Evolutionary conservation across 2,797 vertebrate genomes (phyloP).

Genomic region (Sebastolobus alascanus): DNA sequence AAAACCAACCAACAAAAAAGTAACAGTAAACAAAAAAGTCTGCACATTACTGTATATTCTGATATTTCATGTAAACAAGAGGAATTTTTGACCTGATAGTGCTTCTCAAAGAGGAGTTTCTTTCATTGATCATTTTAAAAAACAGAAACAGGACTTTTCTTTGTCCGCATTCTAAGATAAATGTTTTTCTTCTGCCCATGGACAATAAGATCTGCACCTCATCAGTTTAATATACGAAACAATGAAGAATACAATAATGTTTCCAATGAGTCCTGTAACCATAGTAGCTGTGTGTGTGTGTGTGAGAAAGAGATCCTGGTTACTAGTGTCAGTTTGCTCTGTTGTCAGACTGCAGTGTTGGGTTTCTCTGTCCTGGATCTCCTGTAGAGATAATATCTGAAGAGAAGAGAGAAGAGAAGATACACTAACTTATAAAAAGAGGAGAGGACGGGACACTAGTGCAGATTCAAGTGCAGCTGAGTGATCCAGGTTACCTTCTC

Average conservation of each 20-base stretch:
- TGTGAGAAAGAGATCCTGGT: neutral
- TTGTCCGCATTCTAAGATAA: neutral
- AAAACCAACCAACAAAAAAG: neutral
- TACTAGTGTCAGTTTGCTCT: constrained; percentile 56
- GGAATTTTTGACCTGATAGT: too few relatives aligned
- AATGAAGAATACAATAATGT: neutral
- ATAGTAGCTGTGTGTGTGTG: constrained; percentile 16
- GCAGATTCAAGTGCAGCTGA: neutral
- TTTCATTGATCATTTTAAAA: too few relatives aligned
- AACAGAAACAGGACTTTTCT: neutral
- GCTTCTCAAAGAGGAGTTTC: too few relatives aligned
- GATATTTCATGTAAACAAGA: too few relatives aligned
- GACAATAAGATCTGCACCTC: neutral
- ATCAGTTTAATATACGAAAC: neutral
- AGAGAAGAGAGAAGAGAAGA: neutral
- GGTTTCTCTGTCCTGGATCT: constrained; percentile 46
- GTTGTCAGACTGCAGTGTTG: constrained; percentile 41
- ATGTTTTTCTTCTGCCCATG: neutral
- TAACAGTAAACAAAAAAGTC: neutral
- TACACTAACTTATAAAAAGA: fast-evolving
- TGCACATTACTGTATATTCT: too few relatives aligned
- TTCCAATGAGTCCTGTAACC: constrained; percentile 1
- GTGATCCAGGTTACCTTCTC: neutral
- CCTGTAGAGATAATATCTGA: neutral
- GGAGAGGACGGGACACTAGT: neutral